Evolutionary conservation across 2,113 vertebrate genomes (phyloP).

Genomic region (Cricetomys ansorgei): DNA sequence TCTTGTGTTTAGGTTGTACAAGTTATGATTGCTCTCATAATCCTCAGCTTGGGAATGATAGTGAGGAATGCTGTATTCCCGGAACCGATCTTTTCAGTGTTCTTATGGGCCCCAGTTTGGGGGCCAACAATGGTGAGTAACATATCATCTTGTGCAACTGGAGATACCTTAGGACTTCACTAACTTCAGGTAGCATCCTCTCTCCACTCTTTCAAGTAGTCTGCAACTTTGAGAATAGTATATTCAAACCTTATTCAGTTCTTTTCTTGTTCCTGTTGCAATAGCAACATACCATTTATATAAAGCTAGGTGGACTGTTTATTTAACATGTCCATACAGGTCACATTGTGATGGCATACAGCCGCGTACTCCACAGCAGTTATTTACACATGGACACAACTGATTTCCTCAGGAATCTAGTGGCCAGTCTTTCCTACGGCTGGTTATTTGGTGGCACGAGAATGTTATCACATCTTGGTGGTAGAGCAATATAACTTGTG

Average conservation of each 20-base stretch:
- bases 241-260: neutral
- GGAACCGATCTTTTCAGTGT: fast-evolving
- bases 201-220: neutral
- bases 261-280: neutral
- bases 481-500: neutral
- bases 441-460: neutral
- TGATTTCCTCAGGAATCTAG: neutral
- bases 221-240: neutral
- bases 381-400: neutral
- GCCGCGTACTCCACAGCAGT: neutral
- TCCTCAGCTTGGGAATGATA: neutral
- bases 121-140: slow-evolving; percentile 46
- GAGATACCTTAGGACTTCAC: neutral
- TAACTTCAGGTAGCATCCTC: neutral
- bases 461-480: too few species aligned
- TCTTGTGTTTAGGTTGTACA: slow-evolving; percentile 57
- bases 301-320: neutral
- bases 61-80: fast-evolving
- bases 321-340: neutral
- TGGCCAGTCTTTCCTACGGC: neutral
- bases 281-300: neutral
- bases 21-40: slow-evolving; percentile 44
- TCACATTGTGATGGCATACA: neutral
- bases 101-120: neutral
- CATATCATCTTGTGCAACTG: neutral